phyloP scores from a whole-genome alignment of 2,888 invertebrate species.

The Yponomeuta sedellus region DNA sequence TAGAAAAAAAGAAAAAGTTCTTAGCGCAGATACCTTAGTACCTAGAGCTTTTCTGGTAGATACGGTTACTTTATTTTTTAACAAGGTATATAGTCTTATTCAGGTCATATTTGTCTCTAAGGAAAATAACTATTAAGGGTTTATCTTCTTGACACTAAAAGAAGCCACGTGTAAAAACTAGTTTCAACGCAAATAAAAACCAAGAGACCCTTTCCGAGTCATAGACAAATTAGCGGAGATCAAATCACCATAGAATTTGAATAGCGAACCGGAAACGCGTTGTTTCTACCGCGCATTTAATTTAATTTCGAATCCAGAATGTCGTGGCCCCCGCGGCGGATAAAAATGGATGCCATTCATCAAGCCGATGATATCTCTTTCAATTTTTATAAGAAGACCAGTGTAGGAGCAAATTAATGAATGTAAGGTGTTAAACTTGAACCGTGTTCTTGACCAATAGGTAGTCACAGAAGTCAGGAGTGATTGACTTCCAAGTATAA shows the following conservation, averaged over 20 bases:
- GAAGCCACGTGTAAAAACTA: background rate
- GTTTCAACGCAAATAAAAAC: background rate
- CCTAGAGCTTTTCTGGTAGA: too few species aligned
- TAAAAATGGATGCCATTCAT: constrained; percentile 72
- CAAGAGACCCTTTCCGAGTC: constrained; percentile 23
- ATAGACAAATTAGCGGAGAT: constrained; percentile 74
- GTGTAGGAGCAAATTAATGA: constrained; percentile 62
- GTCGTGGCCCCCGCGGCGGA: constrained; percentile 62
- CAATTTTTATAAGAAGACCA: constrained; percentile 64
- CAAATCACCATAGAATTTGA: constrained; percentile 61
- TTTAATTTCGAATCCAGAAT: constrained; percentile 70
- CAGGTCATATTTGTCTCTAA: too few species aligned
- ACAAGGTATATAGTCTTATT: too few species aligned
- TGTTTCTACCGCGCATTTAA: constrained; percentile 70
- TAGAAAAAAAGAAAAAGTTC: too few species aligned
- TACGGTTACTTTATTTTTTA: too few species aligned
- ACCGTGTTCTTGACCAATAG: constrained; percentile 38
- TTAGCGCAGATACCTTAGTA: too few species aligned
- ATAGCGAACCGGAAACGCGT: constrained; percentile 64
- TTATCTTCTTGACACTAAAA: too few species aligned
- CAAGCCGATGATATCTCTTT: constrained; percentile 74
- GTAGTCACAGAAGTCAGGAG: constrained; percentile 6
- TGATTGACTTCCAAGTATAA: too few species aligned
- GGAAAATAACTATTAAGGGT: too few species aligned
- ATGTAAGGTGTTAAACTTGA: constrained; percentile 46